Conservation (phyloP, 2,888 invertebrate species). For the Cheilosia urbana region DNA sequence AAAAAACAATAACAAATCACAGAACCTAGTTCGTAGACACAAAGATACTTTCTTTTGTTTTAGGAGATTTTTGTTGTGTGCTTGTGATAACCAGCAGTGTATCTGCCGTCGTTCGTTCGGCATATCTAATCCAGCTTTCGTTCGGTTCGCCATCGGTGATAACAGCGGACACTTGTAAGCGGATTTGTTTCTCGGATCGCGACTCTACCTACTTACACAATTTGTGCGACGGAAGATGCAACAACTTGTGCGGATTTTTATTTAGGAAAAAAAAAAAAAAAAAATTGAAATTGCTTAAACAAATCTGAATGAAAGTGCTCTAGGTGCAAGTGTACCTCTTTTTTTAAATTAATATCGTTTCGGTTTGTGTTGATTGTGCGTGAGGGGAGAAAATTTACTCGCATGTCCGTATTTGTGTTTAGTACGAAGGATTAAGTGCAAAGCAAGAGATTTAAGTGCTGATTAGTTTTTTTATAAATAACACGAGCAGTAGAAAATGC, state of each 20-base stretch:
- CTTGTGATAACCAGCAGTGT: conserved; percentile 2
- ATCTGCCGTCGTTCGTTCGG: conserved; percentile 42
- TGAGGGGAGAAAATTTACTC: conserved; percentile 23
- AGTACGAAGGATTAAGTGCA: conserved; percentile 53
- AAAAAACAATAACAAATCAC: conserved; percentile 42
- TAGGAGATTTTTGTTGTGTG: conserved; percentile 21
- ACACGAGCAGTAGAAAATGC: conserved; percentile 75
- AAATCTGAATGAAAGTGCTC: conserved; percentile 35
- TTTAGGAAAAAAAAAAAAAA: conserved; percentile 17
- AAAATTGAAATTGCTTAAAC: neutral
- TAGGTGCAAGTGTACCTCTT: conserved; percentile 48
- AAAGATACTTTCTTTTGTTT: conserved; percentile 51
- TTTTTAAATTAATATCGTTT: conserved; percentile 6
- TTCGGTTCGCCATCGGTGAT: conserved; percentile 56
- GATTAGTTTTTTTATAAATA: conserved; percentile 47
- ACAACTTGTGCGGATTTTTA: conserved; percentile 58
- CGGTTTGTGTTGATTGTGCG: conserved; percentile 9
- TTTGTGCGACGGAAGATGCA: conserved; percentile 65
- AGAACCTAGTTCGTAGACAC: conserved; percentile 23
- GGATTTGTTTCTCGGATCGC: conserved; percentile 34
- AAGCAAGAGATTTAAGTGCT: conserved; percentile 26
- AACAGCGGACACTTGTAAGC: conserved; percentile 50
- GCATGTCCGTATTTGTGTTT: conserved; percentile 52
- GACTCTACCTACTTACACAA: conserved; percentile 4
- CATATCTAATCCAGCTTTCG: conserved; percentile 9